Conservation (phyloP, 2,888 invertebrate species). For the Drosophila mimetica region DNA sequence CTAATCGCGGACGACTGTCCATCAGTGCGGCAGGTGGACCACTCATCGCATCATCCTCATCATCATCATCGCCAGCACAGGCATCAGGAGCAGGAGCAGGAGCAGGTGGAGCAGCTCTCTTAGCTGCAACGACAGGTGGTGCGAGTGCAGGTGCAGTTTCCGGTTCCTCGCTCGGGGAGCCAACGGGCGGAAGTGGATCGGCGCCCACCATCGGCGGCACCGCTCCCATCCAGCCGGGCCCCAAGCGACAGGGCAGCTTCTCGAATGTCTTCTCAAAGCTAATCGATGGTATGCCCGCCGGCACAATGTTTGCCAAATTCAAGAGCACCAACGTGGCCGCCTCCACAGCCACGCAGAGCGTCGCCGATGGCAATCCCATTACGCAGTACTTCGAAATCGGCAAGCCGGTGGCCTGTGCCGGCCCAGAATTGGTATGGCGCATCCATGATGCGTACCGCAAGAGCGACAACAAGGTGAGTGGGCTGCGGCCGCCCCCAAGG, state of each 20-base stretch:
- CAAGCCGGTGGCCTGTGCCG: slow-evolving; percentile 91
- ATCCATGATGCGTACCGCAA: slow-evolving; percentile 95
- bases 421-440: slow-evolving; percentile 96
- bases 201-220: slow-evolving; percentile 61
- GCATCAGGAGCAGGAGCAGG: slow-evolving; percentile 1
- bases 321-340: slow-evolving; percentile 86
- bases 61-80: slow-evolving; percentile 9
- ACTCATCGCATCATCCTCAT: slow-evolving; percentile 18
- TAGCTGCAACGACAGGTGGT: slow-evolving; percentile 1
- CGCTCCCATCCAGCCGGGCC: slow-evolving; percentile 40
- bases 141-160: slow-evolving; percentile 17
- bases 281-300: slow-evolving; percentile 85
- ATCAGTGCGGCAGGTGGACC: slow-evolving; percentile 53
- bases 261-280: slow-evolving; percentile 84
- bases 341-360: slow-evolving; percentile 85
- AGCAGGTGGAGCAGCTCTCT: slow-evolving; percentile 18
- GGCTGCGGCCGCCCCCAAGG: background rate
- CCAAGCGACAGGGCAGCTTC: slow-evolving; percentile 82
- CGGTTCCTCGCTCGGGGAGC: slow-evolving; percentile 29
- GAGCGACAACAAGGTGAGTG: slow-evolving; percentile 93
- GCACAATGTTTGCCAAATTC: slow-evolving; percentile 90
- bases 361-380: slow-evolving; percentile 92
- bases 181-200: slow-evolving; percentile 47
- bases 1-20: slow-evolving; percentile 67
- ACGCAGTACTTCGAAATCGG: slow-evolving; percentile 94